A percentile compares a stretch with the other conserved stretches of the same genome.
Conservation (phyloP, 2,888 invertebrate genomes). For the Macrosiphum euphorbiae region DNA sequence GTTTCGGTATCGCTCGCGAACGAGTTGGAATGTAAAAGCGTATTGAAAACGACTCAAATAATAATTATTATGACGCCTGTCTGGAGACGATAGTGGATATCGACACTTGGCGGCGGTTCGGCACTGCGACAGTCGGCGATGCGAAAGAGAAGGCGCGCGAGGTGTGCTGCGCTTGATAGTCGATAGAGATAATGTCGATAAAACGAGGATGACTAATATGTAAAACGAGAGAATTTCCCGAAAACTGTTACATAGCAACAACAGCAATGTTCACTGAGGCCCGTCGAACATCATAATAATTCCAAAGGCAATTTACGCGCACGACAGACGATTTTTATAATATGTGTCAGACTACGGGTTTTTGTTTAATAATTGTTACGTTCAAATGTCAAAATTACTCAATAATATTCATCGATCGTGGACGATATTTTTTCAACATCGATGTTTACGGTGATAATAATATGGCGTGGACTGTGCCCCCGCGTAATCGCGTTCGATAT, state of each 20-base stretch:
- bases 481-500: neutral
- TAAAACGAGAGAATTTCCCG: neutral
- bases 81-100: neutral
- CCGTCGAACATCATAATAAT: no score
- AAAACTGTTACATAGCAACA: neutral
- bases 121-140: neutral
- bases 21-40: neutral
- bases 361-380: neutral
- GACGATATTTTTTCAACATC: neutral
- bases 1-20: no score
- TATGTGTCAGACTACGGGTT: neutral
- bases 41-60: neutral
- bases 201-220: neutral
- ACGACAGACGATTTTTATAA: no score
- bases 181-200: neutral
- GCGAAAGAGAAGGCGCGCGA: neutral
- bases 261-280: neutral
- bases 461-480: neutral
- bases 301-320: no score
- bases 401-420: neutral
- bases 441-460: neutral
- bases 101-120: neutral
- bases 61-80: neutral
- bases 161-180: neutral
- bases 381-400: no score